A percentile compares a stretch with the other conserved stretches of the same genome.
These are phyloP conservation scores for Pycnomerus fuliginosus DNA, from an alignment of 2,888 invertebrate species.

Conservation along the genomic window DNA sequence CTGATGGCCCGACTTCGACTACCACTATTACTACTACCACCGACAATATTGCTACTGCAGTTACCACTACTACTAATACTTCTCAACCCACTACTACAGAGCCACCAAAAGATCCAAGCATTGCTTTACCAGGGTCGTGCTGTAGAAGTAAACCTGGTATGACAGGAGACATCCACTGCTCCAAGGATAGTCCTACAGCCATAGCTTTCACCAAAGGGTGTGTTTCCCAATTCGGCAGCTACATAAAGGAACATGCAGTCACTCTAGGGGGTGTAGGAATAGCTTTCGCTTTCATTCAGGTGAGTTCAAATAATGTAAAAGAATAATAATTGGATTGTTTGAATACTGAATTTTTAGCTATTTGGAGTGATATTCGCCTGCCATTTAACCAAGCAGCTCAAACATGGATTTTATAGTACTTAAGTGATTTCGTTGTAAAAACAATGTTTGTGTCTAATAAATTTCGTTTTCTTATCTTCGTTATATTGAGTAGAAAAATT, in stretches of 20 bases:
- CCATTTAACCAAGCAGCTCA: slow-evolving; percentile 77
- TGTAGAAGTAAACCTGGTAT: slow-evolving; percentile 58
- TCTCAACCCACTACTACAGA: no score
- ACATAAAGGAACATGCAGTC: slow-evolving; percentile 69
- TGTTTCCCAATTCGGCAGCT: slow-evolving; percentile 60
- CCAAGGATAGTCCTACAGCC: slow-evolving; percentile 22
- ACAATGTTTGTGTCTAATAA: no score
- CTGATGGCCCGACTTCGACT: no score
- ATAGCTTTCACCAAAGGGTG: slow-evolving; percentile 65
- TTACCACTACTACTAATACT: no score
- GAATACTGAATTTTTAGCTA: slow-evolving; percentile 59
- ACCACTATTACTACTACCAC: no score
- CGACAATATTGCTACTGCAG: no score
- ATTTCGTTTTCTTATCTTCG: no score
- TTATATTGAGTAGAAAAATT: no score
- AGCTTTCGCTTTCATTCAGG: slow-evolving; percentile 84
- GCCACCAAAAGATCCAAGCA: no score
- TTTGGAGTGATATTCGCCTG: slow-evolving; percentile 88
- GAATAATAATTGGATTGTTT: background rate
- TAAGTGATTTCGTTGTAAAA: no score
- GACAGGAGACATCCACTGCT: slow-evolving; percentile 52
- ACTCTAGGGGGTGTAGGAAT: slow-evolving; percentile 80
- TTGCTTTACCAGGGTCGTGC: slow-evolving; percentile 64
- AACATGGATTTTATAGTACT: slow-evolving; percentile 40
- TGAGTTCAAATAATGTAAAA: slow-evolving; percentile 47